phyloP scores from a whole-genome alignment of 2,888 invertebrate genomes.

The Aphodius sticticus region DNA sequence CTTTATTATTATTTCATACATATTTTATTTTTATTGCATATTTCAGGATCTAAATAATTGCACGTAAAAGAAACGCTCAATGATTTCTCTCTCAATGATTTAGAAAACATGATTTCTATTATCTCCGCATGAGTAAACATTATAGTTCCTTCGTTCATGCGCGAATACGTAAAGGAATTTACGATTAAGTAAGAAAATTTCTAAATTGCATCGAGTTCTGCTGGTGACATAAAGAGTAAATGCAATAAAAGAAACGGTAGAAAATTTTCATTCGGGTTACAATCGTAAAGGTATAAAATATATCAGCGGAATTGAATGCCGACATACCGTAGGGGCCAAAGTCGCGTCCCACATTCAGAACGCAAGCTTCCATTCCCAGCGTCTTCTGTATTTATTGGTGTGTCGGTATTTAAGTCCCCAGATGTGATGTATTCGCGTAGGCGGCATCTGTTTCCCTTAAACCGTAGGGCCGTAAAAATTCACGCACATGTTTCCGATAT shows the following conservation, averaged over 20 bases:
- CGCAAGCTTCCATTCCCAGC: not conserved
- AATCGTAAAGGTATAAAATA: not conserved
- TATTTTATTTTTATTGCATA: too few species aligned
- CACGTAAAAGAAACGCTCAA: too few species aligned
- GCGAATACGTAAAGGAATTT: not conserved
- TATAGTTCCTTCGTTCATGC: not conserved
- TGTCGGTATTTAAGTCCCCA: not conserved
- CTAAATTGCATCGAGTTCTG: not conserved
- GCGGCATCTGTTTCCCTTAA: not conserved
- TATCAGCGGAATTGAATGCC: not conserved
- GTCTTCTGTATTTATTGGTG: not conserved
- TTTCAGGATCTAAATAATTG: too few species aligned
- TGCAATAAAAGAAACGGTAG: not conserved
- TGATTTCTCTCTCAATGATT: too few species aligned
- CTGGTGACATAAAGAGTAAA: not conserved
- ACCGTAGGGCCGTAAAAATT: not conserved
- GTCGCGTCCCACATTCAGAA: not conserved
- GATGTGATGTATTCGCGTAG: not conserved
- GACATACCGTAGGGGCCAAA: not conserved
- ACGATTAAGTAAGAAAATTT: not conserved
- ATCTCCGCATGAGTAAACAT: too few species aligned
- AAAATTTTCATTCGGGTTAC: too few species aligned
- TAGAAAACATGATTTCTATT: too few species aligned
- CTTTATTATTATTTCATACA: too few species aligned
- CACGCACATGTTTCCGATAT: not conserved